A percentile compares a stretch with the other conserved stretches of the same genome.
Evolutionary conservation across 2,888 invertebrate species (phyloP).

Genomic region (Eurytoma californica): DNA sequence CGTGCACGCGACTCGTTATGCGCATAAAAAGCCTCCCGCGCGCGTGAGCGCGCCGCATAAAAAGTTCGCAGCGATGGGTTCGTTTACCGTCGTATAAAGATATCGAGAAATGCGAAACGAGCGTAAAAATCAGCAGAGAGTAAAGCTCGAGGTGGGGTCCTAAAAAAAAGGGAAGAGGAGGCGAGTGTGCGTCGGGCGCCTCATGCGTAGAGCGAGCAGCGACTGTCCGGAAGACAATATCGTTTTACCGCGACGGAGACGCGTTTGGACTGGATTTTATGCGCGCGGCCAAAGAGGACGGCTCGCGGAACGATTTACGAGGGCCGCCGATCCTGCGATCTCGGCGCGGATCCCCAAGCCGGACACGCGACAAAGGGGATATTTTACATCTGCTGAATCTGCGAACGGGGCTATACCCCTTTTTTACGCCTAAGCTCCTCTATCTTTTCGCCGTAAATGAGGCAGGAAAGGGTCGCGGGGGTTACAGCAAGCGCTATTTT

Average conservation of each 20-base stretch:
- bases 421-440: background rate
- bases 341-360: background rate
- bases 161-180: constrained; percentile 5
- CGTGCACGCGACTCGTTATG: background rate
- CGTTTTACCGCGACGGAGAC: constrained; percentile 52
- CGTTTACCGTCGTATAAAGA: constrained; percentile 51
- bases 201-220: background rate
- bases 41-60: background rate
- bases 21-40: constrained; percentile 21
- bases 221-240: constrained; percentile 57
- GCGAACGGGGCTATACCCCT: background rate
- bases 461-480: background rate
- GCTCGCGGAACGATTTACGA: constrained; percentile 55
- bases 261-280: constrained; percentile 46
- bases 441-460: background rate
- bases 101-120: constrained; percentile 53
- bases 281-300: constrained; percentile 13
- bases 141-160: constrained; percentile 33
- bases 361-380: constrained; percentile 22
- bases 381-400: constrained; percentile 46
- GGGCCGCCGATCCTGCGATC: constrained; percentile 41
- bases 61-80: constrained; percentile 23
- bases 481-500: background rate
- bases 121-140: constrained; percentile 48
- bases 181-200: background rate